Evolutionary conservation across 2,113 vertebrate genomes (phyloP).

Genomic region (Sinocyclocheilus rhinocerous): DNA sequence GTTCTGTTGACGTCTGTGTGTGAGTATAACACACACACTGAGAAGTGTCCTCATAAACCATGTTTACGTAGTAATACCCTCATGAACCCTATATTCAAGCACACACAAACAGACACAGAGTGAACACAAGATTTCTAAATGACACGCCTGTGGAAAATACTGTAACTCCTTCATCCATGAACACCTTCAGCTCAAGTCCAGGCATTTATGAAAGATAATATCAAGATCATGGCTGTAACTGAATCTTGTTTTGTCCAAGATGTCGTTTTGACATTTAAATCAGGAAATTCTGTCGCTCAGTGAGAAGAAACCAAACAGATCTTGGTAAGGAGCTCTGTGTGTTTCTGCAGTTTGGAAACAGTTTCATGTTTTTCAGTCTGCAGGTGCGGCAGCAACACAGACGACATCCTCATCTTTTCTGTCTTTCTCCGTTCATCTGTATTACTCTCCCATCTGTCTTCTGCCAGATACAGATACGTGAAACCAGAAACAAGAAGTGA

Average conservation of each 20-base stretch:
- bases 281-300: neutral
- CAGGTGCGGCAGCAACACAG: neutral
- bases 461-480: neutral
- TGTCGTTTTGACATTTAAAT: neutral
- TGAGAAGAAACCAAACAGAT: neutral
- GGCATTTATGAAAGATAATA: too few species aligned
- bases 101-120: too few species aligned
- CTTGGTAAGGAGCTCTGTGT: neutral
- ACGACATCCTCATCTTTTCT: neutral
- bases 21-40: neutral
- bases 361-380: neutral
- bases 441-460: neutral
- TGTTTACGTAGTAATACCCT: too few species aligned
- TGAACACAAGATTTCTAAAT: too few species aligned
- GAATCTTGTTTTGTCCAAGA: too few species aligned
- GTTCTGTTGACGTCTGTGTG: constrained; percentile 76
- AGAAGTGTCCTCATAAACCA: too few species aligned
- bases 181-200: too few species aligned
- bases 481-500: neutral
- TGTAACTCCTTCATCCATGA: too few species aligned
- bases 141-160: constrained; percentile 66
- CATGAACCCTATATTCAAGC: too few species aligned
- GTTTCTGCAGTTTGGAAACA: neutral
- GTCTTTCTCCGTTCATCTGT: neutral
- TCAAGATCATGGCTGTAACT: too few species aligned